Evolutionary conservation across 2,113 vertebrate species (phyloP).

Genomic region (Nymphicus hollandicus): DNA sequence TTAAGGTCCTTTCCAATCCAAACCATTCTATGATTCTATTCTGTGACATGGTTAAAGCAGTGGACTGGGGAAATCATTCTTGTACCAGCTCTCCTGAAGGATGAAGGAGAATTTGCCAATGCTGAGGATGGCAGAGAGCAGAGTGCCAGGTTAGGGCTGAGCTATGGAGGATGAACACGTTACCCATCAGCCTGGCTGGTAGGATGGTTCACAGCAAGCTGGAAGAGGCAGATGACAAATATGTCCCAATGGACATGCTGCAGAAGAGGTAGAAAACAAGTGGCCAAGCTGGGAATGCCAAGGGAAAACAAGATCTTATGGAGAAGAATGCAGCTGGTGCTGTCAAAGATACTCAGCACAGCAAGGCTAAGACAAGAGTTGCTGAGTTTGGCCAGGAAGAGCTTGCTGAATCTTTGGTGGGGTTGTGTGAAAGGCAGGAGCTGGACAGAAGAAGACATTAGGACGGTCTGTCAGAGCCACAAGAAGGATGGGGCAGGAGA

Average conservation of each 20-base stretch:
- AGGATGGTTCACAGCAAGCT: not conserved
- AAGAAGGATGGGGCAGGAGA: not conserved
- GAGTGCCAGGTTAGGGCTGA: not conserved
- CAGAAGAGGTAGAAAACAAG: not conserved
- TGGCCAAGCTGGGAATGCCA: not conserved
- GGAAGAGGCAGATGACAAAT: not conserved
- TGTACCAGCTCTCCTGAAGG: not conserved
- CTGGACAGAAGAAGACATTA: not conserved
- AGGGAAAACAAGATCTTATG: not conserved
- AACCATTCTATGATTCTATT: not conserved
- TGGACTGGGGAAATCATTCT: not conserved
- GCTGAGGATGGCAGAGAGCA: not conserved
- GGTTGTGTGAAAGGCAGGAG: not conserved
- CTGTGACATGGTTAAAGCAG: not conserved
- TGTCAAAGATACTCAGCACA: not conserved
- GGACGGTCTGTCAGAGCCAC: not conserved
- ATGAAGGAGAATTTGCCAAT: not conserved
- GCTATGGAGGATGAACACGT: rapidly evolving
- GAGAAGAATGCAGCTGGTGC: not conserved
- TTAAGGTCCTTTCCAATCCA: not conserved
- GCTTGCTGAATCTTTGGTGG: not conserved
- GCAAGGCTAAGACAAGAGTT: not conserved
- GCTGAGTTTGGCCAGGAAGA: not conserved
- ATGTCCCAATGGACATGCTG: rapidly evolving
- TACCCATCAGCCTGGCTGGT: not conserved